phyloP scores from a whole-genome alignment of 2,888 invertebrate genomes.

The Osedax frankpressi region DNA sequence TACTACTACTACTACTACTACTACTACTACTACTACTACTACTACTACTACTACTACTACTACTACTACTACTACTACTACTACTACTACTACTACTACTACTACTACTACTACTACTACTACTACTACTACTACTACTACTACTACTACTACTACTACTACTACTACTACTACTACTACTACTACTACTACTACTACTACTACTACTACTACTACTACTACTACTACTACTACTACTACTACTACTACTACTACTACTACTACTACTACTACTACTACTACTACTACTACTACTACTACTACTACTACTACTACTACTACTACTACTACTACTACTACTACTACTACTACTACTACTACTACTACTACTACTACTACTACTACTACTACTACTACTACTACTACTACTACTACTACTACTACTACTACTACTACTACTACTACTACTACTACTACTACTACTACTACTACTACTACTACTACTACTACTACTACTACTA shows the following conservation, averaged over 20 bases:
- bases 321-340: slow-evolving; percentile 8
- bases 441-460: neutral
- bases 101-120: neutral
- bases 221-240: slow-evolving; percentile 10
- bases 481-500: neutral
- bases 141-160: neutral
- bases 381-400: slow-evolving; percentile 6
- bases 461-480: neutral
- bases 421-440: neutral
- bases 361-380: slow-evolving; percentile 12
- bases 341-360: slow-evolving; percentile 12
- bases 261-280: slow-evolving; percentile 8
- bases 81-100: neutral
- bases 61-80: neutral
- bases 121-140: neutral
- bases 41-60: neutral
- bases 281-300: slow-evolving; percentile 12
- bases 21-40: neutral
- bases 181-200: slow-evolving; percentile 7
- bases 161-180: slow-evolving; percentile 6
- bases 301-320: slow-evolving; percentile 3
- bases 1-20: neutral
- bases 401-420: neutral
- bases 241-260: neutral
- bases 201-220: slow-evolving; percentile 6